Conservation (phyloP, 2,888 invertebrate species). For the Machimus rusticus region DNA sequence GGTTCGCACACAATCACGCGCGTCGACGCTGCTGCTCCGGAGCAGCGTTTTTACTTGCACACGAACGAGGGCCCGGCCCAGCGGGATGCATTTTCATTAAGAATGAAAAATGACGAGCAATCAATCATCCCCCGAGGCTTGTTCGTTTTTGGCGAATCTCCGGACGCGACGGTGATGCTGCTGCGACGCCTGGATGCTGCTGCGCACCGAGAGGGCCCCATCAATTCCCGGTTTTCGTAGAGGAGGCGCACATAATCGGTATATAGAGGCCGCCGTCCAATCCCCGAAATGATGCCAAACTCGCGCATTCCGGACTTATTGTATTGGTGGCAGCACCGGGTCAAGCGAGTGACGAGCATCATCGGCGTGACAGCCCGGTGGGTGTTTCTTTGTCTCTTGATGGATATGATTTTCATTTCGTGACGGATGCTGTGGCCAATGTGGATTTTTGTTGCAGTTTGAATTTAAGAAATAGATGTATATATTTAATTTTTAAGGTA, state of each 20-base stretch:
- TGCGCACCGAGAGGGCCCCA: slow-evolving; percentile 15
- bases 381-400: not conserved
- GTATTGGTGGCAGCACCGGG: slow-evolving; percentile 1
- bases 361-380: not conserved
- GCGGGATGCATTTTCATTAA: slow-evolving; percentile 65
- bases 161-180: not conserved
- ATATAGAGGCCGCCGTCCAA: not conserved
- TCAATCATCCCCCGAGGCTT: slow-evolving; percentile 63
- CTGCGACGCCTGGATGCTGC: not conserved
- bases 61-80: slow-evolving; percentile 49
- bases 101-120: slow-evolving; percentile 65
- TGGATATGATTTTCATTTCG: not conserved
- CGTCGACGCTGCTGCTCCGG: not conserved
- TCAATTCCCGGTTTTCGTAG: not conserved
- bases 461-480: not conserved
- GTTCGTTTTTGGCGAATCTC: slow-evolving; percentile 33
- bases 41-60: not conserved
- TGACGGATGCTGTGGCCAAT: not conserved
- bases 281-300: not conserved
- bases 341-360: not conserved
- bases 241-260: not conserved
- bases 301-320: not conserved
- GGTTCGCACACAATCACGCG: not conserved
- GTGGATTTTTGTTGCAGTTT: not conserved
- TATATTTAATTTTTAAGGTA: too few relatives aligned